Evolutionary conservation across 1,140 invertebrate species (phyloP).

Genomic region (Archegozetes longisetosus): DNA sequence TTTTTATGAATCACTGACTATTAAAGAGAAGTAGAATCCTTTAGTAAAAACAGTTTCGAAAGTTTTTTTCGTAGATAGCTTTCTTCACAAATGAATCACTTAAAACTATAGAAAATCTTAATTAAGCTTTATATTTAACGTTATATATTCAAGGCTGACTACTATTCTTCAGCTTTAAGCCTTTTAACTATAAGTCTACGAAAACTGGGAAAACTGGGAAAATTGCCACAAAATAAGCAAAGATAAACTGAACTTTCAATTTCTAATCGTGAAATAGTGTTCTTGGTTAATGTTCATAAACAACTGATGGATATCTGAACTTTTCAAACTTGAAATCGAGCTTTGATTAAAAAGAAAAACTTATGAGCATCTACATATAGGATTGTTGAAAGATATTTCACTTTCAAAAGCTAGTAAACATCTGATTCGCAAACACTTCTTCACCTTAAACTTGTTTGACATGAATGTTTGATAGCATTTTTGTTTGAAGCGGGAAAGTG

Average conservation of each 20-base stretch:
- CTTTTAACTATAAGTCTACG: too few species aligned
- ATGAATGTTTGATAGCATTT: not conserved
- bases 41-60: not conserved
- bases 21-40: not conserved
- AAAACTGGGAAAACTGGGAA: too few species aligned
- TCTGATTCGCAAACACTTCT: not conserved
- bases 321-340: too few species aligned
- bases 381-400: not conserved
- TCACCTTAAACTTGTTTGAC: not conserved
- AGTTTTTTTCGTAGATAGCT: not conserved
- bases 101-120: not conserved
- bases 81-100: not conserved
- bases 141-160: too few species aligned
- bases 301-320: too few species aligned
- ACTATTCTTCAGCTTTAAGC: too few species aligned
- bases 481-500: not conserved
- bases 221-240: too few species aligned
- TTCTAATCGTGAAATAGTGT: not conserved
- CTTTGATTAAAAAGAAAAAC: not conserved
- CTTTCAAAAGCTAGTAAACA: not conserved
- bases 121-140: not conserved
- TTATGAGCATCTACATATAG: too few species aligned
- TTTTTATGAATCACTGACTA: not conserved
- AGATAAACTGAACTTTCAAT: too few species aligned
- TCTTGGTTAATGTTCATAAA: not conserved